phyloP scores from a whole-genome alignment of 2,888 invertebrate species.

The Rhorus exstirpatorius region DNA sequence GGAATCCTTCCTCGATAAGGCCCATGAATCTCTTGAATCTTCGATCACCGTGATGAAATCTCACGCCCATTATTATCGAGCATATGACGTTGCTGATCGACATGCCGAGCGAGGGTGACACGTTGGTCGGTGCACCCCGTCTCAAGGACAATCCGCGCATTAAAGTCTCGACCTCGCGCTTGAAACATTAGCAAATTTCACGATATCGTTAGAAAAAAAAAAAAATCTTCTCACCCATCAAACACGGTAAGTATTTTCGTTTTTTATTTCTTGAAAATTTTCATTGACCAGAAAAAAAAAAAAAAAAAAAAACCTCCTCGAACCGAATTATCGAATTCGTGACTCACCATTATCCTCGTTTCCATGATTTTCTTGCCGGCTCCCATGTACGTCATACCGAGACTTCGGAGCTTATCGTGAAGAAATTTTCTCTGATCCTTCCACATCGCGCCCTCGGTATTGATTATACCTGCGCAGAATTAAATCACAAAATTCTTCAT shows the following conservation, averaged over 20 bases:
- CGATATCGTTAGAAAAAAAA: slow-evolving; percentile 5
- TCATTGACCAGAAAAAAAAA: background rate
- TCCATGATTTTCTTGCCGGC: slow-evolving; percentile 94
- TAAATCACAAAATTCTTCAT: background rate
- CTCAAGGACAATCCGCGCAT: slow-evolving; percentile 89
- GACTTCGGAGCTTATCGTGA: slow-evolving; percentile 93
- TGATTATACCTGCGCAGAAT: slow-evolving; percentile 91
- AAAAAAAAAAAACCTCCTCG: background rate
- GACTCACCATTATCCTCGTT: slow-evolving; percentile 92
- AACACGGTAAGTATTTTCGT: too few species aligned
- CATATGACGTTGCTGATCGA: slow-evolving; percentile 97
- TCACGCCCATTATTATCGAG: slow-evolving; percentile 95
- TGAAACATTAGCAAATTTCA: slow-evolving; percentile 71
- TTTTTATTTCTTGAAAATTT: background rate
- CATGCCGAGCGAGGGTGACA: slow-evolving; percentile 92
- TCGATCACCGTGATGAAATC: slow-evolving; percentile 92
- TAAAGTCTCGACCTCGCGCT: slow-evolving; percentile 92
- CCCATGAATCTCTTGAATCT: slow-evolving; percentile 93
- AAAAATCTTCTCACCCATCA: too few species aligned
- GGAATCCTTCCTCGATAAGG: slow-evolving; percentile 97
- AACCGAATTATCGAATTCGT: background rate
- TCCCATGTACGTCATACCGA: slow-evolving; percentile 95
- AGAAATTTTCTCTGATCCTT: slow-evolving; percentile 95
- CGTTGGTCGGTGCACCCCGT: slow-evolving; percentile 90
- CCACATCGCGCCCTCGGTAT: slow-evolving; percentile 96